phyloP scores from a whole-genome alignment of 2,797 vertebrate genomes.

The Lophius americanus region DNA sequence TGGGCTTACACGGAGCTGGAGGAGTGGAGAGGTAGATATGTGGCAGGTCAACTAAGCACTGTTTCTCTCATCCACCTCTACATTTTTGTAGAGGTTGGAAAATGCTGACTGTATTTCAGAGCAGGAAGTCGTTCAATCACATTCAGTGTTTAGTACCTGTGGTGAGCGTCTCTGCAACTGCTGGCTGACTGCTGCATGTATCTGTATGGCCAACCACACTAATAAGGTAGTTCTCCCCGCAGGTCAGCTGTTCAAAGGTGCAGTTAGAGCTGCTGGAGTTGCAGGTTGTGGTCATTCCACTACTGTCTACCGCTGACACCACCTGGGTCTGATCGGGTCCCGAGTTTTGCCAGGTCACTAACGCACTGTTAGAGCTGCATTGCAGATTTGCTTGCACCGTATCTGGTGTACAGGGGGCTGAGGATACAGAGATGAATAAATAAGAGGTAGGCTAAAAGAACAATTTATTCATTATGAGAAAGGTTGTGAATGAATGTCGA shows the following conservation, averaged over 20 bases:
- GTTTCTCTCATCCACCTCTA: too few species aligned
- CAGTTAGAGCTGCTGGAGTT: conserved; percentile 73
- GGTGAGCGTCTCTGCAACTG: conserved; percentile 36
- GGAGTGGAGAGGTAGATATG: neutral
- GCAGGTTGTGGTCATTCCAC: conserved; percentile 59
- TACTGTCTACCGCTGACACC: conserved; percentile 66
- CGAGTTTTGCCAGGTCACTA: conserved; percentile 69
- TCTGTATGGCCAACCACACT: conserved; percentile 69
- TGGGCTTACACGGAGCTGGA: conserved; percentile 80
- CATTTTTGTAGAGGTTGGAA: too few species aligned
- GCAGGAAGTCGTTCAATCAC: too few species aligned
- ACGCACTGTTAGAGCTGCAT: conserved; percentile 68
- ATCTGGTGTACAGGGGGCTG: conserved; percentile 78
- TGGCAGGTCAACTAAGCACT: neutral
- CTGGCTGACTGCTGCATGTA: conserved; percentile 65
- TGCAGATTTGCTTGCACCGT: conserved; percentile 51
- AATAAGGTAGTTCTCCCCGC: conserved; percentile 76
- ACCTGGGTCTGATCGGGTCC: conserved; percentile 69
- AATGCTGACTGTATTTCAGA: too few species aligned
- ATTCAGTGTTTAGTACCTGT: conserved; percentile 63
- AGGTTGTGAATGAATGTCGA: neutral
- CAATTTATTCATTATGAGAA: neutral
- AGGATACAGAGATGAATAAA: neutral
- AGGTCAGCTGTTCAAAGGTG: conserved; percentile 71
- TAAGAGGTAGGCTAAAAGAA: neutral